A percentile compares a stretch with the other conserved stretches of the same genome.
Conservation (phyloP, 2,113 vertebrate species). For the Antigone vipio region DNA sequence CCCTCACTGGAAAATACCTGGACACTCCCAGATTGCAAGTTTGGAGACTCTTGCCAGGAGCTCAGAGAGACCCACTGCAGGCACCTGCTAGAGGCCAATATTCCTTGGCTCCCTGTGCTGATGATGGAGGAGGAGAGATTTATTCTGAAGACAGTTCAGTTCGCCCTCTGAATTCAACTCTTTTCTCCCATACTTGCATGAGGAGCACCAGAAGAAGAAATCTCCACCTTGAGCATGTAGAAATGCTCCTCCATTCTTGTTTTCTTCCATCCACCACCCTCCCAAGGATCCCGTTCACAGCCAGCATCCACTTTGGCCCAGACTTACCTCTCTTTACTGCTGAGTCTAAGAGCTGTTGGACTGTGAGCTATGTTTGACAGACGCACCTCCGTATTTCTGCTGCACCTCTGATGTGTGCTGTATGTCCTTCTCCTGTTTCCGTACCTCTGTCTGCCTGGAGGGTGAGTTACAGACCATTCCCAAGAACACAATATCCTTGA, state of each 20-base stretch:
- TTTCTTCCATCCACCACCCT: neutral
- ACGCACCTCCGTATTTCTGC: neutral
- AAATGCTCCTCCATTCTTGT: neutral
- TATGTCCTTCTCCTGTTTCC: neutral
- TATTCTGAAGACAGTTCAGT: neutral
- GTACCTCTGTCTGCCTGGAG: neutral
- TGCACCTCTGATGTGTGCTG: rapidly evolving
- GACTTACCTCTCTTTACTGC: neutral
- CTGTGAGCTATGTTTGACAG: neutral
- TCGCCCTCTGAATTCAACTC: neutral
- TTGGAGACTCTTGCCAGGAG: neutral
- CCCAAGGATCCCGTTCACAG: neutral
- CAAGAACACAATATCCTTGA: neutral
- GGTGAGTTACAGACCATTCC: neutral
- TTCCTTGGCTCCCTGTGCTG: neutral
- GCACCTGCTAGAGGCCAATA: neutral
- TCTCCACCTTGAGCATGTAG: neutral
- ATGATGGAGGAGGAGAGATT: neutral
- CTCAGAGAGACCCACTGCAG: neutral
- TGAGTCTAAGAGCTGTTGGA: neutral
- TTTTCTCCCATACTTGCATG: neutral
- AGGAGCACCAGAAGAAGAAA: neutral
- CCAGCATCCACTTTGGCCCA: neutral
- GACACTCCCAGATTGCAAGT: neutral
- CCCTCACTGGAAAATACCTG: neutral